Base-by-base conservation (phyloP, 2,888 invertebrate genomes). In the Chrysolina oricalcia region DNA sequence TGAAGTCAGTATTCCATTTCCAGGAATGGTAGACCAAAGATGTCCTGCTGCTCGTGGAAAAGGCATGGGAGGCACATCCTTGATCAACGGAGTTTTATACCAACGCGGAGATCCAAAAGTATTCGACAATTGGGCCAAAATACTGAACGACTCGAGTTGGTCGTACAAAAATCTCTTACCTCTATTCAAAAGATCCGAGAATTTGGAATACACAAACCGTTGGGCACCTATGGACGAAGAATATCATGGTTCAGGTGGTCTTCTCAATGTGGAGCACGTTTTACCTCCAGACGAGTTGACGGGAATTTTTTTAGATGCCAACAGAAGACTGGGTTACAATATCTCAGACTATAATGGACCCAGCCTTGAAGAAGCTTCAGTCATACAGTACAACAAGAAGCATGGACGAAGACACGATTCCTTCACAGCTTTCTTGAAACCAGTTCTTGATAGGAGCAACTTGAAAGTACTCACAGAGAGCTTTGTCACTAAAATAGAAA, bases 361-460 rank as follows among this genome's bases (percentile, higher is more conserved):
- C 2, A 91, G 91, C 80, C 85, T 90, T 3, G 83, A 92, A 3
- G 94, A 94, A 0, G 93, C 94, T 81, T 92, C 93, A 0, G 90
- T 91, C 27, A 91, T 92, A 0, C 94, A 94, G 85, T 92, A 93
- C 0, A 94, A 92, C 64, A 90, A 93, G 81, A 89, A 92, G 62
- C 90, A 91, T 68, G 96, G 96, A 0, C 90, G 93, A 73, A 90
- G 96, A 72, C 94, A 94, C 80, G 95, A 95, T 85, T 92, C 94
- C 0, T 92, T 93, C 2, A 94, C 94, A 85, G 95, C 95, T 0
- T 96, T 94, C 86, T 88, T 95, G 10, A 90, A 92, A 79, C 94
- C 95, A 0, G 90, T 93, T 5, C 88, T 91, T 15, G 85, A 89
- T 11, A 90, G 95, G 27, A 81, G 84, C 10, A 96, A 96, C 85